Evolutionary conservation across 2,797 vertebrate genomes (phyloP).

Genomic region (Pteropus rufus): DNA sequence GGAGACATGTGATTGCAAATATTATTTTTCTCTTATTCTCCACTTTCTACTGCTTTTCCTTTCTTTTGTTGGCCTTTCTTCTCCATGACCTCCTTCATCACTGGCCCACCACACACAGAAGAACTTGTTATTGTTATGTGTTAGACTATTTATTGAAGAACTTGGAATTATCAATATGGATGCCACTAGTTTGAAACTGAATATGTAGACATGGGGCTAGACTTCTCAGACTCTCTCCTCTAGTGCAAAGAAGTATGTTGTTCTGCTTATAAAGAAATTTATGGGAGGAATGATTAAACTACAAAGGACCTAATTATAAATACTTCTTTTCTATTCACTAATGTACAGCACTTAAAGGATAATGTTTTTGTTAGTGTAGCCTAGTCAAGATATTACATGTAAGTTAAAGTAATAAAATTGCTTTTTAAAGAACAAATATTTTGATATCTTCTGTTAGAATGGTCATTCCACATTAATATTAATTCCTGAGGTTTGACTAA

Average conservation of each 20-base stretch:
- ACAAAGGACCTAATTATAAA: background rate
- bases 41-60: background rate
- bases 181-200: slow-evolving; percentile 23
- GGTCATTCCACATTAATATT: background rate
- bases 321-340: slow-evolving; percentile 33
- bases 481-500: slow-evolving; percentile 34
- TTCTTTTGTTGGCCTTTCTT: background rate
- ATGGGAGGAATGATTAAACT: slow-evolving; percentile 25
- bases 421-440: background rate
- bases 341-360: background rate
- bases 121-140: background rate
- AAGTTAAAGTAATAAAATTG: slow-evolving; percentile 42
- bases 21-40: background rate
- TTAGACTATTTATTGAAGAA: background rate
- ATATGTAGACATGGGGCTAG: background rate
- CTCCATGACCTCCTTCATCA: background rate
- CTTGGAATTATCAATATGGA: background rate
- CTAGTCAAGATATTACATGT: background rate
- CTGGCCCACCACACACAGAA: background rate
- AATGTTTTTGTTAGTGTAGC: background rate
- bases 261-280: slow-evolving; percentile 31
- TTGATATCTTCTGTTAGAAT: slow-evolving; percentile 8
- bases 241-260: background rate
- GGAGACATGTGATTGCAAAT: background rate
- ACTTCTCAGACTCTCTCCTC: background rate